Percentiles rank a stretch among this genome's conserved stretches.
phyloP scores from a whole-genome alignment of 2,888 invertebrate genomes.

The Reticulitermes lucifugus region DNA sequence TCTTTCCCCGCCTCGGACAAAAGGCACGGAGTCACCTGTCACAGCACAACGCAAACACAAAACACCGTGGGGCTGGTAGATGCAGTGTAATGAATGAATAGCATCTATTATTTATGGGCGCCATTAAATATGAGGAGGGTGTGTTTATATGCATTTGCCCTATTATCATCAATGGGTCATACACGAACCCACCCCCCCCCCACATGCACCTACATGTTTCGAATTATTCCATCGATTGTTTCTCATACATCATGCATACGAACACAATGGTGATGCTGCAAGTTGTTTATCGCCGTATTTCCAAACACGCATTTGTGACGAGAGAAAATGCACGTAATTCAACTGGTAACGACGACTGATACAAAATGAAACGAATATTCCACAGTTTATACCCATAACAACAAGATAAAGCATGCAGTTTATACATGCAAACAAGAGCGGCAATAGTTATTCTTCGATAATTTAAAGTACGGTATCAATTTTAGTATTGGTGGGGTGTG shows the following conservation, averaged over 20 bases:
- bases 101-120: slow-evolving; percentile 39
- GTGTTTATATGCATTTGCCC: slow-evolving; percentile 40
- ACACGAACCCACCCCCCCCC: not conserved
- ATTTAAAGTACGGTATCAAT: too few species aligned
- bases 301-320: slow-evolving; percentile 14
- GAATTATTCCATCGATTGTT: slow-evolving; percentile 24
- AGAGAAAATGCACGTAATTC: not conserved
- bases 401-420: not conserved
- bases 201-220: slow-evolving; percentile 10
- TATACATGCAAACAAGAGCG: too few species aligned
- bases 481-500: too few species aligned
- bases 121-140: slow-evolving; percentile 11
- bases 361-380: not conserved
- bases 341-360: not conserved
- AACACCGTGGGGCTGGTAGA: not conserved
- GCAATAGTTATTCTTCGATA: too few species aligned
- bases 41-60: slow-evolving; percentile 7
- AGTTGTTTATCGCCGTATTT: slow-evolving; percentile 20
- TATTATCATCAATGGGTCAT: slow-evolving; percentile 38
- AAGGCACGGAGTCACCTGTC: slow-evolving; percentile 31
- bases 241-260: slow-evolving; percentile 22
- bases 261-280: not conserved
- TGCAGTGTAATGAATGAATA: slow-evolving; percentile 41
- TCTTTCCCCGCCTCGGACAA: slow-evolving; percentile 38
- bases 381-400: not conserved